Conservation (phyloP, 1,140 invertebrate genomes). For the Ceratina australensis region DNA sequence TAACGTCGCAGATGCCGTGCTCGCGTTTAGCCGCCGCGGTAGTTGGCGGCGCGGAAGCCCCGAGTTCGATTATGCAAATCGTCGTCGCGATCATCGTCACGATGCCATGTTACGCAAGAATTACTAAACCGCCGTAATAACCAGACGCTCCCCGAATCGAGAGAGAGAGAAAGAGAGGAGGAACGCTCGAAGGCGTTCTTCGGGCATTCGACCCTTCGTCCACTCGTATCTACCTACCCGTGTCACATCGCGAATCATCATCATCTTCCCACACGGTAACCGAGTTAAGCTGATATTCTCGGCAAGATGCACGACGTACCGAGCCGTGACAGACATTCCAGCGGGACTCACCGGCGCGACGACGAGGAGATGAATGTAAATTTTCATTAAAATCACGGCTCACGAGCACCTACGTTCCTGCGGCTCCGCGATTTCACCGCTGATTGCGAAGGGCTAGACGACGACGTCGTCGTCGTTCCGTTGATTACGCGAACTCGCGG, state of each 20-base stretch:
- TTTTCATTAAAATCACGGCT: constrained; percentile 45
- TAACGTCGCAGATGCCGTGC: constrained; percentile 58
- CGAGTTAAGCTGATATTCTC: constrained; percentile 28
- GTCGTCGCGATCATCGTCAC: constrained; percentile 21
- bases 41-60: constrained; percentile 17
- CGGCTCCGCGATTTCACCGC: constrained; percentile 15
- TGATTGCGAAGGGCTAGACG: constrained; percentile 29
- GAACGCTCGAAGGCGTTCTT: not conserved
- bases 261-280: not conserved
- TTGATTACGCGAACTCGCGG: constrained; percentile 30
- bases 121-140: constrained; percentile 11
- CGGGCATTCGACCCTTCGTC: not conserved
- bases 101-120: constrained; percentile 26
- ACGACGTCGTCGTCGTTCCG: not conserved
- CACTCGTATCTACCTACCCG: not conserved
- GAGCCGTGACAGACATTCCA: constrained; percentile 4
- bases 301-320: constrained; percentile 22
- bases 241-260: not conserved
- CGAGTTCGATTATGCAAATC: constrained; percentile 60
- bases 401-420: constrained; percentile 18
- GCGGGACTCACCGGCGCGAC: not conserved
- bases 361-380: constrained; percentile 25
- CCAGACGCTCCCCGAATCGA: not conserved
- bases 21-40: constrained; percentile 21
- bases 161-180: not conserved